Evolutionary conservation across 1,140 invertebrate species (phyloP).

Genomic region (Polypedilum pembai): DNA sequence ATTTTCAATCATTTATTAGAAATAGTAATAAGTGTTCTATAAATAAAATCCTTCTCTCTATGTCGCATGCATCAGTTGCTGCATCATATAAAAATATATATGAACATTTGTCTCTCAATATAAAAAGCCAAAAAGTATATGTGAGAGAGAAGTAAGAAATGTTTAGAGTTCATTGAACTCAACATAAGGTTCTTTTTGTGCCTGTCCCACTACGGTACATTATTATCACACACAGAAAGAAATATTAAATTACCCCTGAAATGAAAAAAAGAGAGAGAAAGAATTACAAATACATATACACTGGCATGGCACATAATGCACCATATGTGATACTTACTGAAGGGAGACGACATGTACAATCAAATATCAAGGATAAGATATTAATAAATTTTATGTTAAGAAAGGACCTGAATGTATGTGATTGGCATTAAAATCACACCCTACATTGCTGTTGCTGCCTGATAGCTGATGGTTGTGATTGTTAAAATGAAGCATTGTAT

Average conservation of each 20-base stretch:
- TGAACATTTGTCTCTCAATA: background rate
- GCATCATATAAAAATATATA: background rate
- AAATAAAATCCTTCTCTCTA: too few relatives aligned
- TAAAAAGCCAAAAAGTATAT: background rate
- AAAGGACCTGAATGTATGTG: background rate
- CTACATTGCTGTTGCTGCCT: too few relatives aligned
- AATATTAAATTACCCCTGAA: slow-evolving; percentile 23
- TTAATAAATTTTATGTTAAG: slow-evolving; percentile 27
- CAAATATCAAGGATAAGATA: background rate
- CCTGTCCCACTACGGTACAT: slow-evolving; percentile 10
- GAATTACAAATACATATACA: background rate
- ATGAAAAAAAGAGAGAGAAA: background rate
- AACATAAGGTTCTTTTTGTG: slow-evolving; percentile 7
- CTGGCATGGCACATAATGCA: background rate
- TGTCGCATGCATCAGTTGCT: too few relatives aligned
- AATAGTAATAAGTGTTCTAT: too few relatives aligned
- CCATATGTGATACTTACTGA: background rate
- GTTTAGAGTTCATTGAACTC: background rate
- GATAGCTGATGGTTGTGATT: too few relatives aligned
- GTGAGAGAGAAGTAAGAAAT: background rate
- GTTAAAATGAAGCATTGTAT: too few relatives aligned
- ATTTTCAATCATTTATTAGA: too few relatives aligned
- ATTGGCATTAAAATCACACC: too few relatives aligned
- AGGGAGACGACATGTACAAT: background rate
- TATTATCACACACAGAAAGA: background rate